A percentile compares a stretch with the other conserved stretches of the same genome.
phyloP scores from a whole-genome alignment of 2,888 invertebrate genomes.

The Megastigmus dorsalis region DNA sequence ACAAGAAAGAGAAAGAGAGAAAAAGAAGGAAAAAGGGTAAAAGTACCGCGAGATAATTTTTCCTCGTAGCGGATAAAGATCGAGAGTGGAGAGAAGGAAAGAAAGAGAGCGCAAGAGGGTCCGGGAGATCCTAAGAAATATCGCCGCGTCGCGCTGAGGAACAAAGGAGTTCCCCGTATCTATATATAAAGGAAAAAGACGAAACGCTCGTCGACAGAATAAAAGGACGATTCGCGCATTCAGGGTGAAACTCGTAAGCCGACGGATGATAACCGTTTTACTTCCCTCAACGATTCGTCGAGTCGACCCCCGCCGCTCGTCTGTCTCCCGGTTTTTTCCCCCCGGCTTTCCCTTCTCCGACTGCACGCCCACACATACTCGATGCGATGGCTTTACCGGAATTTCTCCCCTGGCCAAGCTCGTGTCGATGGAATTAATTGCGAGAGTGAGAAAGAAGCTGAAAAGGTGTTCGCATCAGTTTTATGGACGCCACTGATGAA shows the following conservation, averaged over 20 bases:
- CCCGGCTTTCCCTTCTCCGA: no score
- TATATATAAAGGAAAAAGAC: not conserved
- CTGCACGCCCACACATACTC: no score
- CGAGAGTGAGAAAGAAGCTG: not conserved
- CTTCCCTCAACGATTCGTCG: constrained; percentile 56
- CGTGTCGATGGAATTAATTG: constrained; percentile 34
- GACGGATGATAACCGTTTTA: constrained; percentile 67
- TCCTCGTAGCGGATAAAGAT: constrained; percentile 58
- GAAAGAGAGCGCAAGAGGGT: constrained; percentile 38
- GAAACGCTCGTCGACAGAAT: not conserved
- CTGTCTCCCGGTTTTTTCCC: not conserved
- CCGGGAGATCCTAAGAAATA: no score
- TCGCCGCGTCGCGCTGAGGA: not conserved
- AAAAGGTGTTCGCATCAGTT: not conserved
- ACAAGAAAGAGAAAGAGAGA: not conserved
- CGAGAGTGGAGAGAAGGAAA: constrained; percentile 57
- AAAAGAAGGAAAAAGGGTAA: constrained; percentile 2
- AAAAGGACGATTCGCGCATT: constrained; percentile 49
- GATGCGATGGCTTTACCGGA: no score
- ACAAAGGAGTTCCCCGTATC: not conserved
- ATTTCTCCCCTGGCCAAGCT: not conserved
- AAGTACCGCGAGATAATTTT: constrained; percentile 52
- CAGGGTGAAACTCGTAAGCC: constrained; percentile 61
- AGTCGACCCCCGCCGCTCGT: no score
- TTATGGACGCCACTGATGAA: constrained; percentile 17